Conservation (phyloP, 2,113 vertebrate genomes). For the Nerophis lumbriciformis region DNA sequence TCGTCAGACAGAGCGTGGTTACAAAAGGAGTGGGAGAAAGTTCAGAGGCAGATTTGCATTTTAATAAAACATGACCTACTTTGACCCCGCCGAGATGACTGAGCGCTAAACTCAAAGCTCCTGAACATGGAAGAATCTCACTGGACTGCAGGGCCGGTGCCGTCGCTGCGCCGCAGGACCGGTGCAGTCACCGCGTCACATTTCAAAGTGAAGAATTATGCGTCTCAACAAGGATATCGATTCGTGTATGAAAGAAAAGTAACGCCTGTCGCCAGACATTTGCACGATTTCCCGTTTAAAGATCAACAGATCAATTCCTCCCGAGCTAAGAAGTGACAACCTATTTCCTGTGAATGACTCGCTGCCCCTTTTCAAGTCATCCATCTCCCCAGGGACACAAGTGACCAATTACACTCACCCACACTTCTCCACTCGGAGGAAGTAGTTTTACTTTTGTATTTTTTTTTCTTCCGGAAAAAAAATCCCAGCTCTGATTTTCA, state of each 20-base stretch:
- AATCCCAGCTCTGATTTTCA: not conserved
- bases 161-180: not conserved
- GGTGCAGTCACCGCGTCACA: not conserved
- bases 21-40: slow-evolving; percentile 35
- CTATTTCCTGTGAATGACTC: slow-evolving; percentile 46
- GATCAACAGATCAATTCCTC: slow-evolving; percentile 46
- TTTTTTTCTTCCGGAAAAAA: not conserved
- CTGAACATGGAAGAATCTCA: slow-evolving; percentile 8
- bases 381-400: slow-evolving; percentile 34
- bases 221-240: slow-evolving; percentile 32
- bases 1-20: slow-evolving; percentile 18
- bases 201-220: slow-evolving; percentile 21
- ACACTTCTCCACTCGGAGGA: not conserved
- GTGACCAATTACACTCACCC: slow-evolving; percentile 3
- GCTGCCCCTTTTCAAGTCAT: slow-evolving; percentile 10
- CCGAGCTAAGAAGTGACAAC: slow-evolving; percentile 36
- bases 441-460: no score
- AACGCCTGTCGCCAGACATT: slow-evolving; percentile 20
- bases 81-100: slow-evolving; percentile 32
- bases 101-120: slow-evolving; percentile 25
- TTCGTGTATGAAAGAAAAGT: slow-evolving; percentile 45
- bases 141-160: not conserved
- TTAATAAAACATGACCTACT: slow-evolving; percentile 56
- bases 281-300: slow-evolving; percentile 21
- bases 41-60: slow-evolving; percentile 57